phyloP scores from a whole-genome alignment of 2,797 vertebrate genomes.

The Anguilla marmorata region DNA sequence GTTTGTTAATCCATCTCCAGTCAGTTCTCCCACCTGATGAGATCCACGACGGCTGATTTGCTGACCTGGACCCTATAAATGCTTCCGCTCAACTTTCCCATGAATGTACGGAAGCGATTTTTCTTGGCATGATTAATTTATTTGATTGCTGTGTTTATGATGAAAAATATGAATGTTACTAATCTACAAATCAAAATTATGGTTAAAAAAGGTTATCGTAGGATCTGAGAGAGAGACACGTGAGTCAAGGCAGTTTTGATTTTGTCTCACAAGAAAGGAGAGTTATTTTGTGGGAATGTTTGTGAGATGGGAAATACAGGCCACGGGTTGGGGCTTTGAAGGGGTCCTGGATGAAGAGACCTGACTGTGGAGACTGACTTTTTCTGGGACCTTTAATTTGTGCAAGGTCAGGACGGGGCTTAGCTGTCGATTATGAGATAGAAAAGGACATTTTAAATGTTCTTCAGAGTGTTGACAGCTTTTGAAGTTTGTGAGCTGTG shows the following conservation, averaged over 20 bases:
- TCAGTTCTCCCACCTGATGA: background rate
- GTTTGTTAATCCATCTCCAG: background rate
- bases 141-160: background rate
- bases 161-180: background rate
- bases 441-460: background rate
- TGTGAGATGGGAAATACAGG: background rate
- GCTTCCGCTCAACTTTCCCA: background rate
- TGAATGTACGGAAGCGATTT: background rate
- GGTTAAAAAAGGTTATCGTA: background rate
- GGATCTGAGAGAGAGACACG: background rate
- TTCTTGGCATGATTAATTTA: background rate
- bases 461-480: background rate
- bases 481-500: background rate
- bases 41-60: background rate
- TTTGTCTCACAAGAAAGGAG: background rate
- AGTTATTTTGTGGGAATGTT: background rate
- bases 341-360: background rate
- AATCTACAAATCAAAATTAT: background rate
- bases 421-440: background rate
- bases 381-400: background rate
- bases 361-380: background rate
- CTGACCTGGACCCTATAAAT: background rate
- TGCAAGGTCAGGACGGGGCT: background rate
- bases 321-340: background rate
- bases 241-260: background rate